Base-by-base conservation (phyloP, 1,140 invertebrate species). In the Laupala kohalensis region DNA sequence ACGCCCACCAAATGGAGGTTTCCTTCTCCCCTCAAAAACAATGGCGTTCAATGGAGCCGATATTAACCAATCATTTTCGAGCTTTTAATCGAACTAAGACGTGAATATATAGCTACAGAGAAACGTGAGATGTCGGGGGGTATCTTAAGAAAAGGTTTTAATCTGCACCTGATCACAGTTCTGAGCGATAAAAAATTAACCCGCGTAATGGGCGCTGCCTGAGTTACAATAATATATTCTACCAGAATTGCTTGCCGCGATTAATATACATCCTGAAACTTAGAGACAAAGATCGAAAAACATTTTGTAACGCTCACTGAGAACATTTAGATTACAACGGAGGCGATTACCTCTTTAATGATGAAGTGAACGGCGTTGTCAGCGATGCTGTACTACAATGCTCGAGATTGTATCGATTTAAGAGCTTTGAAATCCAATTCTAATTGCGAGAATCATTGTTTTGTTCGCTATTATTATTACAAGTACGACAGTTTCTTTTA, bases 1-100 rank as follows among this genome's bases (percentile, higher is more conserved):
- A 70, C 69, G 69, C 69, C 69, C 69, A 70, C 69, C n/a, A 68
- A 30, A 29, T 29, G 19, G 27, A 37, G 27, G 67, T 29, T 29
- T 29, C 67, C 27, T 29, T 68, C 26, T 27, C 27, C n/a, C 27
- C 29, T 68, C 26, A 29, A 68, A 68, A 27, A 37, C 29, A 68
- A 29, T 27, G 29, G 27, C 27, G 29, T 29, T 27, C 67, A 29
- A 29, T 37, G 37, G 37, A 53, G 26, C 67, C 27, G 6, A 68
- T 19, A 68, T 68, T 19, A 68, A 68, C 67, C 67, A 68, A 68
- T 68, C 25, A 29, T 3, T 68, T 68, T 29, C 6, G 9, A 29
- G 67, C 67, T 29, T 30, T 23, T 37, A 68, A 68, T 37, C 28
- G 28, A 68, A 30, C 67, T 29, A 29, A 24, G 67, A 68, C 15